Conservation (phyloP, 2,113 vertebrate genomes). For the Diglossa brunneiventris region DNA sequence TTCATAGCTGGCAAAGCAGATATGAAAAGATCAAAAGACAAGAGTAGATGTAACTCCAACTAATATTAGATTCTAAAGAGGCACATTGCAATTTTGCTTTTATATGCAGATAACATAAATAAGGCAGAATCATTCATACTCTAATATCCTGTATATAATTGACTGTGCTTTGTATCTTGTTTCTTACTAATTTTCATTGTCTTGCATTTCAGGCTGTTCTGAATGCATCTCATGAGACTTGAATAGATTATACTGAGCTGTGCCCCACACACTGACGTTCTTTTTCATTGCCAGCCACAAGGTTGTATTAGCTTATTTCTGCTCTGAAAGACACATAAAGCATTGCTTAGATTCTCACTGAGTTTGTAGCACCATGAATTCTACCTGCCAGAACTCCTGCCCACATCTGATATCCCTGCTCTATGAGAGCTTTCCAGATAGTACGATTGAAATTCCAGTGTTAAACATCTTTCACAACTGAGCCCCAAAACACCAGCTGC, state of each 20-base stretch:
- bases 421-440: not conserved
- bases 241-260: not conserved
- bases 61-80: not conserved
- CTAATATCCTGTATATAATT: not conserved
- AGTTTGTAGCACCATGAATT: conserved; percentile 44
- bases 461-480: not conserved
- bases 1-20: not conserved
- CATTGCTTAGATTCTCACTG: conserved; percentile 4
- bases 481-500: not conserved
- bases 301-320: conserved; percentile 18
- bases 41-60: not conserved
- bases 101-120: not conserved
- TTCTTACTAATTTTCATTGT: conserved; percentile 25
- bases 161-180: not conserved
- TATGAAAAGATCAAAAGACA: not conserved
- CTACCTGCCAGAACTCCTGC: conserved; percentile 20
- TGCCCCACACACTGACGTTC: not conserved
- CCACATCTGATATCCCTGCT: not conserved
- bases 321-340: conserved; percentile 12
- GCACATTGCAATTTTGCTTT: not conserved
- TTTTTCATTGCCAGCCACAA: not conserved
- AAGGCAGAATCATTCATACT: not conserved
- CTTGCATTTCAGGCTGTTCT: not conserved
- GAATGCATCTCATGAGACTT: not conserved
- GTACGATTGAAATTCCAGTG: not conserved